Conservation (phyloP, 1,140 invertebrate species). For the Drosophila punjabiensis region DNA sequence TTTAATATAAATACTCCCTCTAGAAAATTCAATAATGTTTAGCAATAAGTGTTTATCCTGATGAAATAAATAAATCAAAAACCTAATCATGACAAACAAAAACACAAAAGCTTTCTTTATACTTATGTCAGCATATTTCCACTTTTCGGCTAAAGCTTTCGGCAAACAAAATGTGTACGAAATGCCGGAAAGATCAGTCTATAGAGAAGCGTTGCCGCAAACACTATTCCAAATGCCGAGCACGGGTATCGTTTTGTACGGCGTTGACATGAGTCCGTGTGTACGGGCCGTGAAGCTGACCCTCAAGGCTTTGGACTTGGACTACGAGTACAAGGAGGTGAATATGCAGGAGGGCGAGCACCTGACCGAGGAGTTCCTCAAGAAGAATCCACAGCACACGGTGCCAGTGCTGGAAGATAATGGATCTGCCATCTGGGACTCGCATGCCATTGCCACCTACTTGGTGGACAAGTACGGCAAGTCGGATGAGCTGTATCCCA, state of each 20-base stretch:
- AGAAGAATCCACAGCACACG: slow-evolving; percentile 83
- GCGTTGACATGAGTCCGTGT: slow-evolving; percentile 85
- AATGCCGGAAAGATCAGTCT: slow-evolving; percentile 1
- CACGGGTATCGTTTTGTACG: slow-evolving; percentile 81
- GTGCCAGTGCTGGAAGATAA: slow-evolving; percentile 74
- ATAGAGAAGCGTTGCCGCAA: neutral
- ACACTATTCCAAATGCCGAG: slow-evolving; percentile 33
- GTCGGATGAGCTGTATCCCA: slow-evolving; percentile 87
- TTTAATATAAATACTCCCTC: too few species aligned
- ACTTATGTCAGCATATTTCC: neutral
- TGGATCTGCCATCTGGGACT: slow-evolving; percentile 64
- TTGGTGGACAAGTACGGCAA: slow-evolving; percentile 87
- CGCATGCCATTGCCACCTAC: slow-evolving; percentile 86
- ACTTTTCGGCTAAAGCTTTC: neutral
- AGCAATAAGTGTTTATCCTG: neutral
- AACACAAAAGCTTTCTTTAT: neutral
- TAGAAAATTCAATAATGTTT: neutral
- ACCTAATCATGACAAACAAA: neutral
- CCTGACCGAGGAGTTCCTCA: slow-evolving; percentile 87
- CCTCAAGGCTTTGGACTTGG: slow-evolving; percentile 85
- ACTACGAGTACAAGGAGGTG: slow-evolving; percentile 85
- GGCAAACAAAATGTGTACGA: neutral
- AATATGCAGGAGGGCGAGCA: slow-evolving; percentile 88
- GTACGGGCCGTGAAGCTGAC: slow-evolving; percentile 85
- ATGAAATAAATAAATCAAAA: neutral